phyloP scores from a whole-genome alignment of 1,140 invertebrate genomes.

The Lepidotrigona ventralis region DNA sequence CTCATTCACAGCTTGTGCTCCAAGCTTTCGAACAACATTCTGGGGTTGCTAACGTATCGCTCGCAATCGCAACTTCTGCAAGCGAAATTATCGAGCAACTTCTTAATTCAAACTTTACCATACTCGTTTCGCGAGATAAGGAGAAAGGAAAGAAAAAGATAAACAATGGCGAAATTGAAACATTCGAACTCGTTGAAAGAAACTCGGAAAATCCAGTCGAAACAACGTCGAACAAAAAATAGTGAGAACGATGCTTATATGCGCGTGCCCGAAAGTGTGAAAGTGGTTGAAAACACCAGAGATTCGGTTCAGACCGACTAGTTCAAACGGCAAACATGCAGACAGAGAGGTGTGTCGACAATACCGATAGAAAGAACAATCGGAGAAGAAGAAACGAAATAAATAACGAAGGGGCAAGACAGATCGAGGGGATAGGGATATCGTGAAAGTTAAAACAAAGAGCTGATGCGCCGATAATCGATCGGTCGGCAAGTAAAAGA shows the following conservation, averaged over 20 bases:
- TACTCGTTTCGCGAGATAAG: not conserved
- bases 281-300: no score
- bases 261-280: not conserved
- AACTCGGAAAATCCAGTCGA: not conserved
- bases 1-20: slow-evolving; percentile 23
- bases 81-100: not conserved
- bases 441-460: not conserved
- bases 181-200: not conserved
- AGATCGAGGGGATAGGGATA: not conserved
- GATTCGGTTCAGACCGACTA: not conserved
- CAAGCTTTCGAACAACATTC: slow-evolving; percentile 24
- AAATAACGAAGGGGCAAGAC: no score
- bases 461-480: not conserved
- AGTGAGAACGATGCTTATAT: not conserved
- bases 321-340: slow-evolving; percentile 11
- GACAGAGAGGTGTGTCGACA: not conserved
- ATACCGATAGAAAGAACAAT: not conserved
- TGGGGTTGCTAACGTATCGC: not conserved
- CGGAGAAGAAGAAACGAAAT: not conserved
- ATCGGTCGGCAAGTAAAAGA: slow-evolving; percentile 13
- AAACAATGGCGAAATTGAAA: not conserved
- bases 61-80: not conserved
- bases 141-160: not conserved
- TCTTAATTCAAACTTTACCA: not conserved
- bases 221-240: not conserved